Percentiles rank a stretch among this genome's conserved stretches.
Conservation (phyloP, 2,797 vertebrate genomes). For the Poecilia picta region DNA sequence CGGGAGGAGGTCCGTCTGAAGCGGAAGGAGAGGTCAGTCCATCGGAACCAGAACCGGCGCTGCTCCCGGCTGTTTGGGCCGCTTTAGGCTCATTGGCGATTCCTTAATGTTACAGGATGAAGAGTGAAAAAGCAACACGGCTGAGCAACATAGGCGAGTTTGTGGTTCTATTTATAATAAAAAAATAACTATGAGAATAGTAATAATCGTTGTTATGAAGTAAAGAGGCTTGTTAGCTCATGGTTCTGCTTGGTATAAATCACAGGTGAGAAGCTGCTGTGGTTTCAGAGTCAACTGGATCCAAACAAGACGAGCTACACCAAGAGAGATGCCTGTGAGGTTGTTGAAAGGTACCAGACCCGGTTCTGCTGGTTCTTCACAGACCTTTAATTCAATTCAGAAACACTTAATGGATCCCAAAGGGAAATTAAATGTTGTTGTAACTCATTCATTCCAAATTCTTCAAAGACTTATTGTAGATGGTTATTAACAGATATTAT, state of each 20-base stretch:
- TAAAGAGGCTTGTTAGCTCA: neutral
- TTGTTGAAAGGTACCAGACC: constrained; percentile 84
- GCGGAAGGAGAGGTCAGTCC: constrained; percentile 87
- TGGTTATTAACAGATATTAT: too few species aligned
- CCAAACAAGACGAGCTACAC: constrained; percentile 84
- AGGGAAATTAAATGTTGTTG: too few species aligned
- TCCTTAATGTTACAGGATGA: constrained; percentile 76
- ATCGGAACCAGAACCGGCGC: neutral
- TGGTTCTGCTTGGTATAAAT: neutral
- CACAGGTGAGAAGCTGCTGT: constrained; percentile 92
- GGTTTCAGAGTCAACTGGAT: constrained; percentile 93
- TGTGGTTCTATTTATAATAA: neutral
- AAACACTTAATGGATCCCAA: too few species aligned
- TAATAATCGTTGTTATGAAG: neutral
- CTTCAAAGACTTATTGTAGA: neutral
- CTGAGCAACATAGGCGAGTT: constrained; percentile 86
- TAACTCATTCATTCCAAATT: too few species aligned
- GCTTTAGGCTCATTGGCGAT: neutral
- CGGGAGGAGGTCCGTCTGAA: constrained; percentile 87
- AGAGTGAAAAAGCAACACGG: constrained; percentile 89
- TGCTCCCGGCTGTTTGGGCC: neutral
- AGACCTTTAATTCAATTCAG: neutral
- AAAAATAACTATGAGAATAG: too few species aligned
- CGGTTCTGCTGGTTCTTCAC: neutral
- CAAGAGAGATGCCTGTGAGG: constrained; percentile 87